These are phyloP conservation scores for Notocelia uddmanniana DNA, from an alignment of 2,888 invertebrate genomes.

Conservation along the genomic window DNA sequence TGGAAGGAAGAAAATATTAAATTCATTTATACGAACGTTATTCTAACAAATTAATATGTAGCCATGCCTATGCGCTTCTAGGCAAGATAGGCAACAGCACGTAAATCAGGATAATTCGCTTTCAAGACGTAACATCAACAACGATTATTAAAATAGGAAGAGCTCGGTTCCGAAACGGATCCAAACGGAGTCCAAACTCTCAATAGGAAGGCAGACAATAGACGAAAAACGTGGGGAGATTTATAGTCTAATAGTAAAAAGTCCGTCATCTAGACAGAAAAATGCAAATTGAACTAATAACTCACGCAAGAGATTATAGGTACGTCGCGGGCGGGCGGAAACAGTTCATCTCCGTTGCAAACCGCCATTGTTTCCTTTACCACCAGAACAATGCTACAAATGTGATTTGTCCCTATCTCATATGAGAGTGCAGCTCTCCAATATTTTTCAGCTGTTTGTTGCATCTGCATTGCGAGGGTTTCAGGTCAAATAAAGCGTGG, in stretches of 20 bases:
- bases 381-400: conserved; percentile 23
- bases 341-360: conserved; percentile 57
- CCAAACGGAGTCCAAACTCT: background rate
- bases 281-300: conserved; percentile 23
- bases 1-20: background rate
- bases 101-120: background rate
- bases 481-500: conserved; percentile 6
- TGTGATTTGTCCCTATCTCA: conserved; percentile 17
- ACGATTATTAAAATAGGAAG: background rate
- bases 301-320: conserved; percentile 19
- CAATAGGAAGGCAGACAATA: background rate
- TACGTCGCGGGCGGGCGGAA: conserved; percentile 53
- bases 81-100: background rate
- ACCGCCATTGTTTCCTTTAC: conserved; percentile 56
- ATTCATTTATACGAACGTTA: too few relatives aligned
- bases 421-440: conserved; percentile 9
- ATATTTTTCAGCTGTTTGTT: conserved; percentile 1
- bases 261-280: conserved; percentile 32
- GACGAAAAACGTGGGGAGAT: background rate
- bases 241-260: background rate
- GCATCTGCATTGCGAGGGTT: background rate
- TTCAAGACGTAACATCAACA: background rate
- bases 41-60: too few relatives aligned
- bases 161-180: background rate
- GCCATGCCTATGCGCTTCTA: too few relatives aligned